A percentile compares a stretch with the other conserved stretches of the same genome.
phyloP scores from a whole-genome alignment of 2,797 vertebrate species.

The Rhinichthys osculus region DNA sequence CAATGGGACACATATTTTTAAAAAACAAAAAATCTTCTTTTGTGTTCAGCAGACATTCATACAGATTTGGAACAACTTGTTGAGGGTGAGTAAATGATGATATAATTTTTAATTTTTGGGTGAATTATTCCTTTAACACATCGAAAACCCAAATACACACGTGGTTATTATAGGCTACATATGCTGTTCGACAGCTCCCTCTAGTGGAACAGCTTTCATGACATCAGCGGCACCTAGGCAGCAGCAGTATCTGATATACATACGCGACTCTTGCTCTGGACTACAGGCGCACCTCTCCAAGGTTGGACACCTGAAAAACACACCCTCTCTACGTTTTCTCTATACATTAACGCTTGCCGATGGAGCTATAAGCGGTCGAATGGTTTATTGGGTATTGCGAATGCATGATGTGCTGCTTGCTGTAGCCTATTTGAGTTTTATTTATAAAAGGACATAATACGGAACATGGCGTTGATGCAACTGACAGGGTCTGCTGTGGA shows the following conservation, averaged over 20 bases:
- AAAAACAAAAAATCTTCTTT: neutral
- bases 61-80: neutral
- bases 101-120: neutral
- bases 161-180: neutral
- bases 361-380: neutral
- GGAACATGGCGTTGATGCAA: slow-evolving; percentile 35
- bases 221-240: slow-evolving; percentile 55
- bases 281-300: slow-evolving; percentile 31
- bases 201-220: neutral
- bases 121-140: neutral
- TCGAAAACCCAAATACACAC: neutral
- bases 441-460: slow-evolving; percentile 20
- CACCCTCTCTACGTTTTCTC: neutral
- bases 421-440: slow-evolving; percentile 12
- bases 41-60: neutral
- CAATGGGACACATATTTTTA: neutral
- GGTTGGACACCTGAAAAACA: slow-evolving; percentile 46
- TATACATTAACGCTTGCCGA: neutral
- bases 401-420: slow-evolving; percentile 7
- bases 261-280: slow-evolving; percentile 22
- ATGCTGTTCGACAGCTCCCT: slow-evolving; percentile 14
- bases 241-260: slow-evolving; percentile 44
- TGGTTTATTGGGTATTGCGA: neutral
- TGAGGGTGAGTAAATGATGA: neutral
- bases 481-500: neutral